phyloP scores from a whole-genome alignment of 1,140 invertebrate species.

The Drosophila sturtevanti region DNA sequence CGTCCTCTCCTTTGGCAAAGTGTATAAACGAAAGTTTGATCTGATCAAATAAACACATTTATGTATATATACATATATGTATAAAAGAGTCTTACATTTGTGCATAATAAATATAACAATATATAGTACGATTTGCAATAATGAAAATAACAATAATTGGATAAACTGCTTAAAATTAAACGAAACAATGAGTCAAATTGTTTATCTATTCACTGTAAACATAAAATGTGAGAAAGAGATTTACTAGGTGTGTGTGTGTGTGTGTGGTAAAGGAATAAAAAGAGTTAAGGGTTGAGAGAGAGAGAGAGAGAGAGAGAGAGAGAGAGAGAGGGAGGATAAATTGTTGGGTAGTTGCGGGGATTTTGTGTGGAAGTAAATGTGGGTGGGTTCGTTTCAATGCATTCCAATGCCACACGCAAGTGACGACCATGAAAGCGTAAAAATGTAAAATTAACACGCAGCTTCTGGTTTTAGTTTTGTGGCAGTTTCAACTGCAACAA shows the following conservation, averaged over 20 bases:
- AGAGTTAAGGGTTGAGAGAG: background rate
- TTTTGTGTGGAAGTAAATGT: background rate
- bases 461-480: slow-evolving; percentile 80
- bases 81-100: too few relatives aligned
- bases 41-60: too few relatives aligned
- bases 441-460: slow-evolving; percentile 81
- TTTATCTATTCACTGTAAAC: slow-evolving; percentile 17
- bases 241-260: background rate
- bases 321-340: slow-evolving; percentile 4
- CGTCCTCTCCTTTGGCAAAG: too few relatives aligned
- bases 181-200: slow-evolving; percentile 74
- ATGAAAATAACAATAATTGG: slow-evolving; percentile 27
- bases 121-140: too few relatives aligned
- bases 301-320: slow-evolving; percentile 4
- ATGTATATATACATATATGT: too few relatives aligned
- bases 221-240: slow-evolving; percentile 2
- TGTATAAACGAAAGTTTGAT: too few relatives aligned
- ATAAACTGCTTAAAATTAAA: slow-evolving; percentile 77
- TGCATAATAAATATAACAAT: too few relatives aligned
- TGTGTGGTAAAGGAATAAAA: background rate
- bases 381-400: slow-evolving; percentile 17
- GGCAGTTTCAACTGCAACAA: slow-evolving; percentile 38
- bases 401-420: slow-evolving; percentile 75
- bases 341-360: background rate
- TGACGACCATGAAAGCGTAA: slow-evolving; percentile 79